Evolutionary conservation across 2,797 vertebrate species (phyloP).

Genomic region (Ptychadena robeensis): DNA sequence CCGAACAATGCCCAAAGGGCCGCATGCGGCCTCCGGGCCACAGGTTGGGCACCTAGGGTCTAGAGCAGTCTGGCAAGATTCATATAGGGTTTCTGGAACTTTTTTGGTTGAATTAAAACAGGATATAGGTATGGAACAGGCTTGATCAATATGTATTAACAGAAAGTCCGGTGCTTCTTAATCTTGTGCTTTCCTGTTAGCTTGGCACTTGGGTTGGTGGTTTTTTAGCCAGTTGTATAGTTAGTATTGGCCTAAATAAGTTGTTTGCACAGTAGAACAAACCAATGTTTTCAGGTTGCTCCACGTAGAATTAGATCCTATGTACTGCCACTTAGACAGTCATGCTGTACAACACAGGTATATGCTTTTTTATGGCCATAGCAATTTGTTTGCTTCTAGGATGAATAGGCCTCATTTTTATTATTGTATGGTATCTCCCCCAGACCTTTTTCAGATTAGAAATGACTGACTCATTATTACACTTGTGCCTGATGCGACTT

Average conservation of each 20-base stretch:
- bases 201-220: too few species aligned
- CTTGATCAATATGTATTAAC: too few species aligned
- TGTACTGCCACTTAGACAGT: not conserved
- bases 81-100: too few species aligned
- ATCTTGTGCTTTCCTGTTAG: too few species aligned
- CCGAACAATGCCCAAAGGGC: too few species aligned
- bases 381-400: not conserved
- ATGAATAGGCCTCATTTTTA: not conserved
- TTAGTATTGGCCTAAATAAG: not conserved
- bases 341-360: not conserved
- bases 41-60: too few species aligned
- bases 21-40: too few species aligned
- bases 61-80: too few species aligned
- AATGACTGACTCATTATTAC: slow-evolving; percentile 58
- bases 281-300: not conserved
- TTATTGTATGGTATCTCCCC: slow-evolving; percentile 3
- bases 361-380: not conserved
- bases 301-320: not conserved
- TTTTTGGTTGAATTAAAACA: too few species aligned
- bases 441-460: slow-evolving; percentile 45
- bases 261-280: not conserved
- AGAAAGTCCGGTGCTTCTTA: too few species aligned
- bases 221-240: not conserved
- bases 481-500: slow-evolving; percentile 27
- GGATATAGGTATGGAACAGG: too few species aligned